Base-by-base conservation (phyloP, 1,140 invertebrate species). In the Patella vulgata region DNA sequence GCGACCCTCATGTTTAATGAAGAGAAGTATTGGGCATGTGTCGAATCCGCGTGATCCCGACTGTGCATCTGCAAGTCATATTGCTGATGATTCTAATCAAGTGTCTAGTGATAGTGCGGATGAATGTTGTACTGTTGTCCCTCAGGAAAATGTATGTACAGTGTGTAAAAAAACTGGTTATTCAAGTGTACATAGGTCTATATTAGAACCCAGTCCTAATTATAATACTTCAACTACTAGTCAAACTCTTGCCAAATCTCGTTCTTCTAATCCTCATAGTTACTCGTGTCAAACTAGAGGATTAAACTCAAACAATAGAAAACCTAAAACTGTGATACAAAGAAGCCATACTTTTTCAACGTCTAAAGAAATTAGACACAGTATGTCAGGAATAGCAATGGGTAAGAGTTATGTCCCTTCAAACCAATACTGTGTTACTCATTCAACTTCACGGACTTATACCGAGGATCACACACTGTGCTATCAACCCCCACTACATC, bases 171-270 rank as follows among this genome's bases (percentile, higher is more conserved):
- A 28, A 6, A 48, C 46, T 23, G 23, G 31, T n/a, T 30, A 40
- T 19, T 30, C 30, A 39, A 36, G 21, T 23, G 30, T 54, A n/a
- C 30, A 23, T 11, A 33, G 31, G n/a, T n/a, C 3, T 40, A 40
- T 17, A 4, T 8, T 54, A 14, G 11, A 21, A 19, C 28, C 21
- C 25, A 12, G 21, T 36, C 14, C 25, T 21, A 30, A 30, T 11
- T 23, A 19, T 23, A 54, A 33, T 21, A 31, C 8, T 47, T 46
- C 48, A 3, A 50, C 44, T 43, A 31, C 59, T 61, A 61, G 59
- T 61, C 59, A 61, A 23, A 44, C 51, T 44, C 36, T 61, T 44
- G 50, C 30, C n/a, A 42, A 54, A 30, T 19, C 36, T 12, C 17
- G 8, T 9, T 21, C 36, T 40, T 8, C 23, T 0, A 27, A 23